Evolutionary conservation across 2,113 vertebrate species (phyloP).

Genomic region (Laterallus jamaicensis): DNA sequence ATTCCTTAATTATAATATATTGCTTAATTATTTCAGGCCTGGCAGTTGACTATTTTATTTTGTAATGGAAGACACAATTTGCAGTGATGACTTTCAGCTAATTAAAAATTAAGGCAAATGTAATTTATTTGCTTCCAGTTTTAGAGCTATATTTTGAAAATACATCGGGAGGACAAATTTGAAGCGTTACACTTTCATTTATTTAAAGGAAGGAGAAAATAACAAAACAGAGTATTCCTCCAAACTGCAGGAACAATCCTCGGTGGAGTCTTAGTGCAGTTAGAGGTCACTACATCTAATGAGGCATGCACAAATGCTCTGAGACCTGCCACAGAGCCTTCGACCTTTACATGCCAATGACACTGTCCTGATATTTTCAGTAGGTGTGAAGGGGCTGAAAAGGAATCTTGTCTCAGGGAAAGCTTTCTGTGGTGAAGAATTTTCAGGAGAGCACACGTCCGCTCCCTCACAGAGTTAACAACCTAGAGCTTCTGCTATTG

Average conservation of each 20-base stretch:
- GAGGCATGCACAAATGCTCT: conserved; percentile 25
- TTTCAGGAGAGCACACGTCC: not conserved
- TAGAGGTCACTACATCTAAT: conserved; percentile 21
- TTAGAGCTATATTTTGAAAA: conserved; percentile 42
- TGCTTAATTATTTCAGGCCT: conserved; percentile 56
- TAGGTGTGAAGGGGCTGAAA: not conserved
- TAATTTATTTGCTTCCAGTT: conserved; percentile 63
- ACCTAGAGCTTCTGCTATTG: not conserved
- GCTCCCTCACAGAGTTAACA: not conserved
- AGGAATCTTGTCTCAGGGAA: not conserved
- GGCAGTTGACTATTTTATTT: conserved; percentile 36
- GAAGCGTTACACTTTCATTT: not conserved
- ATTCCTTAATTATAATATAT: conserved; percentile 60
- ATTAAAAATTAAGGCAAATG: conserved; percentile 70
- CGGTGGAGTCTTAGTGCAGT: not conserved
- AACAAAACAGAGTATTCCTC: not conserved
- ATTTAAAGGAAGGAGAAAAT: not conserved
- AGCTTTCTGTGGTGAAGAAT: not conserved
- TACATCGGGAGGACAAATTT: not conserved
- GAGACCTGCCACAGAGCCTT: conserved; percentile 14
- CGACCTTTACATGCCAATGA: not conserved
- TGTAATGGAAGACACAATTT: conserved; percentile 55
- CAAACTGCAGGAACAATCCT: conserved; percentile 5
- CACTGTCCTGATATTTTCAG: conserved; percentile 17
- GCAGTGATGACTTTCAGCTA: conserved; percentile 55